A percentile compares a stretch with the other conserved stretches of the same genome.
Conservation (phyloP, 2,888 invertebrate species). For the Fragum whitleyi region DNA sequence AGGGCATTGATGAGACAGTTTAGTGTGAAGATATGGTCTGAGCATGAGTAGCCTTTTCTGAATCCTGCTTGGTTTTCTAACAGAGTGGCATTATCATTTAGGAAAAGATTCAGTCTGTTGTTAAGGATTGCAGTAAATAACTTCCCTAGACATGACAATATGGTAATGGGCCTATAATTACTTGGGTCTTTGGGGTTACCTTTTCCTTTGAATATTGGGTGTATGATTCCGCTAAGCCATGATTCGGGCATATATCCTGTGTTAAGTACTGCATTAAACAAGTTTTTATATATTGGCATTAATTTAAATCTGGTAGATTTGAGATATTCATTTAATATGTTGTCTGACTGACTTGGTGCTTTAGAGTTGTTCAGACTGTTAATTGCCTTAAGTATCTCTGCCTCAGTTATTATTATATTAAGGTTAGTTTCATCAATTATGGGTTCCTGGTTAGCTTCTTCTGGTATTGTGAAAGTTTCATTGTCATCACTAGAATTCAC, state of each 20-base stretch:
- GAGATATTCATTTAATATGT: constrained; percentile 58
- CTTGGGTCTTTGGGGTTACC: neutral
- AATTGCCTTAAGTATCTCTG: constrained; percentile 42
- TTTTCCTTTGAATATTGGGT: constrained; percentile 42
- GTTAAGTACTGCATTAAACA: constrained; percentile 42
- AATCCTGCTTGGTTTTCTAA: constrained; percentile 52
- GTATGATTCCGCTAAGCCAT: constrained; percentile 37
- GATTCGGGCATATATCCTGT: constrained; percentile 34
- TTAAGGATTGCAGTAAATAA: constrained; percentile 46
- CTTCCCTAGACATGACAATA: constrained; percentile 49
- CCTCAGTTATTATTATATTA: constrained; percentile 30
- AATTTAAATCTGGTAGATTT: constrained; percentile 25
- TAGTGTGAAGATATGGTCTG: too few relatives aligned
- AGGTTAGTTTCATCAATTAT: neutral
- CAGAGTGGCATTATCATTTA: constrained; percentile 34
- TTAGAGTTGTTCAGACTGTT: constrained; percentile 45
- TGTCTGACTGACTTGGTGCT: constrained; percentile 30
- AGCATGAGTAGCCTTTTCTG: constrained; percentile 32
- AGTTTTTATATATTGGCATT: neutral
- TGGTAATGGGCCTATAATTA: constrained; percentile 44
- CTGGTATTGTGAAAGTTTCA: too few relatives aligned
- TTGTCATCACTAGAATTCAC: constrained; percentile 7
- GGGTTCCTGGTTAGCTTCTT: neutral
- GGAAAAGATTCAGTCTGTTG: constrained; percentile 35
- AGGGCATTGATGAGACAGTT: too few relatives aligned